Base-by-base conservation (phyloP, 2,797 vertebrate species). In the Momotus momota region DNA sequence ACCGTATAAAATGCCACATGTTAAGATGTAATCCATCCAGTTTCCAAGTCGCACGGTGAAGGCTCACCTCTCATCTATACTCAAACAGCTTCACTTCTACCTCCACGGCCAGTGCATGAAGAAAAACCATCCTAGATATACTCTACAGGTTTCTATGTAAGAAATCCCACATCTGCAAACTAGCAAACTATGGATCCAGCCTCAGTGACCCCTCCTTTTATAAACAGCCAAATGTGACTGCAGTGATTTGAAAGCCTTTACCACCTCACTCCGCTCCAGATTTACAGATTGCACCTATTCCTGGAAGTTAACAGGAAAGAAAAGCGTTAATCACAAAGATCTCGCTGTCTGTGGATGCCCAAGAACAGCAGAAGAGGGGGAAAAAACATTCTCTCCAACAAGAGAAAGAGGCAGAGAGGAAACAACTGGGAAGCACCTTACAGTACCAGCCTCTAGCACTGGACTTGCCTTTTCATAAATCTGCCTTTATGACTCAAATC, bases 101-200 rank as follows among this genome's bases (percentile, higher is more conserved):
- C 10, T 80, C 43, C 45, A 9, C 7, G 19, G 12, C 14, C 66
- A 58, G 54, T 22, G 60, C 22, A 81, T 7, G 8, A 33, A 54
- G 33, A 49, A 61, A 46, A 93, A 79, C 8, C 0, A 3, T n/a
- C 35, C 45, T 57, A 33, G 26, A 41, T 38, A 43, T 23, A 21
- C 45, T 77, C 48, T 33, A 2, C 26, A 6, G 11, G 31, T 85
- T 71, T 57, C 54, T 41, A 10, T 20, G 7, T 22, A 17, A 90
- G 38, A 85, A 92, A 93, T 52, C 19, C 17, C 25, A 31, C 12
- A 38, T 20, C 43, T 86, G 60, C 43, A 55, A 43, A 15, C 6
- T 35, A 12, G 0, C 17, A 41, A 43, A 25, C 16, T 29, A 8
- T 0, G 3, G 58, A 46, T 31, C 9, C 6, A 3, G 52, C 33